phyloP scores from a whole-genome alignment of 2,797 vertebrate genomes.

The Poecilia picta region DNA sequence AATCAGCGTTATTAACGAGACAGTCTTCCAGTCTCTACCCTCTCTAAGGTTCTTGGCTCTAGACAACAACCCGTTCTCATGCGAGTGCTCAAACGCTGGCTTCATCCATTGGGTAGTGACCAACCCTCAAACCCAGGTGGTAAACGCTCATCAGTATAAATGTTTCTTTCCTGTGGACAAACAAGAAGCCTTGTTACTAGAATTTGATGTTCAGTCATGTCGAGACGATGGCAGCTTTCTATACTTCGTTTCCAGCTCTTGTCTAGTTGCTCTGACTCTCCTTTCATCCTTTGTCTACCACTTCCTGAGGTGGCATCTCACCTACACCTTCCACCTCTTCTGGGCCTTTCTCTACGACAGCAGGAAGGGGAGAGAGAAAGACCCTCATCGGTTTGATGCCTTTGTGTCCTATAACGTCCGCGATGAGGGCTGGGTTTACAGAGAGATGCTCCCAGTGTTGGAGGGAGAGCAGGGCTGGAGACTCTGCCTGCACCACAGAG shows the following conservation, averaged over 20 bases:
- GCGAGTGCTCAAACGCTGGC: conserved; percentile 63
- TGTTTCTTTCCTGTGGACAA: conserved; percentile 39
- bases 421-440: conserved; percentile 68
- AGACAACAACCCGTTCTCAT: conserved; percentile 57
- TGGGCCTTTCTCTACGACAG: conserved; percentile 61
- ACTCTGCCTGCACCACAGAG: conserved; percentile 74
- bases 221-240: conserved; percentile 30
- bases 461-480: conserved; percentile 70
- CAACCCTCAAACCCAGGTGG: conserved; percentile 59
- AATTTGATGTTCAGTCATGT: conserved; percentile 49
- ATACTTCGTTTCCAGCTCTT: conserved; percentile 53
- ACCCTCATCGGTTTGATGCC: conserved; percentile 58
- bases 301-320: conserved; percentile 61
- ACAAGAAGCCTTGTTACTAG: conserved; percentile 40
- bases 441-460: conserved; percentile 63
- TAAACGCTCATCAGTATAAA: conserved; percentile 28
- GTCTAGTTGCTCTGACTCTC: conserved; percentile 40
- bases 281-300: conserved; percentile 48
- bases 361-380: conserved; percentile 24
- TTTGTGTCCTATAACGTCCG: conserved; percentile 75
- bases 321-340: conserved; percentile 58
- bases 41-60: conserved; percentile 56
- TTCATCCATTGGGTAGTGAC: conserved; percentile 61
- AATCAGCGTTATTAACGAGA: conserved; percentile 24
- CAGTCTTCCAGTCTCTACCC: background rate